Evolutionary conservation across 2,888 invertebrate genomes (phyloP), one percentile per base, ranked within the genome.

Genomic region (Sinhomidia bicolor): DNA sequence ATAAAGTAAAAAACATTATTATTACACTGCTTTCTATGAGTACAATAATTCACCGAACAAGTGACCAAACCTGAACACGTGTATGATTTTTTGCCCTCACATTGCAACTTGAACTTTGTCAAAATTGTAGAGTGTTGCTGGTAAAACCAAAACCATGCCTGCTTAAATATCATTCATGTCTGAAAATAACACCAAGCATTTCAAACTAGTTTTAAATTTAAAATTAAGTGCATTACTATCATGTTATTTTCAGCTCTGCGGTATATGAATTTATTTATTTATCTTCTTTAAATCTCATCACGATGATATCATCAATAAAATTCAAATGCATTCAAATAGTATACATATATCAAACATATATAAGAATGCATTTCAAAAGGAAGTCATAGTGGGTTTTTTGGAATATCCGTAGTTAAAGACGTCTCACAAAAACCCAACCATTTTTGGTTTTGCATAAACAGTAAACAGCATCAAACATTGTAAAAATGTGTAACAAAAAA

Each of bases 141-240:
- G 62, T n/a, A 62, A 62, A 62, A 62, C 62, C 26, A 62, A 57
- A 47, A 47, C n/a, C n/a, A n/a, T n/a, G n/a, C n/a, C n/a, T n/a
- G n/a, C n/a, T 5, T 36, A 36, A 36, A 36, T 36, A 36, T 36
- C 7, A 36, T n/a, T 36, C 36, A 47, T 57, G 17, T 4, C 20
- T 57, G 57, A 57, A 51, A 51, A 51, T 51, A 14, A 51, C n/a
- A 51, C n/a, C 51, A 14, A 12, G n/a, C 14, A 14, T n/a, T 51
- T n/a, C n/a, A 14, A 3, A 4, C 51, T 7, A 47, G 9, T 47
- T 47, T 47, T 47, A 5, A 47, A 1, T 9, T 12, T 47, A 47
- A 12, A 47, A 36, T 36, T 36, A 36, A 36, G 36, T 7, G 36
- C 7, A 36, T 5, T 36, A 7, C 7, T 36, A 5, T 7, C 3